Evolutionary conservation across 2,888 invertebrate species (phyloP).

Genomic region (Matsumyia berberina): DNA sequence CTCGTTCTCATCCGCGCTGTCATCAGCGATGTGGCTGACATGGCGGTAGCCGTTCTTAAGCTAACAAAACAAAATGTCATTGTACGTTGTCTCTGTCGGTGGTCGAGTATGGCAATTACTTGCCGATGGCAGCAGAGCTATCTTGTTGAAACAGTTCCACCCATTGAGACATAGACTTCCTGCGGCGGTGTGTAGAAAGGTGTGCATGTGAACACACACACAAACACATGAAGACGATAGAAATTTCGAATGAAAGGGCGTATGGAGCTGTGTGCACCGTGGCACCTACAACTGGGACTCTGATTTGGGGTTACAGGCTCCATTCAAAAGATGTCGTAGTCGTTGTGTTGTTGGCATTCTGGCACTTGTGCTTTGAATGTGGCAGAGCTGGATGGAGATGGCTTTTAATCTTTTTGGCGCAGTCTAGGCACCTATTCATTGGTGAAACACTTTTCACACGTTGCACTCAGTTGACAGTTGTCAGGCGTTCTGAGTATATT

Average conservation of each 20-base stretch:
- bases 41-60: constrained; percentile 21
- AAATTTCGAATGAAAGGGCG: constrained; percentile 24
- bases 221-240: background rate
- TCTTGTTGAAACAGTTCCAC: constrained; percentile 56
- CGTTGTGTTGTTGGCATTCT: constrained; percentile 31
- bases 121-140: constrained; percentile 25
- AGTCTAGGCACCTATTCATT: constrained; percentile 40
- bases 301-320: constrained; percentile 33
- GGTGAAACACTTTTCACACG: constrained; percentile 49
- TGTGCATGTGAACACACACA: background rate
- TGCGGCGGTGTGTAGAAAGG: constrained; percentile 55
- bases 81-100: constrained; percentile 27
- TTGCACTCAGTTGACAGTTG: constrained; percentile 21
- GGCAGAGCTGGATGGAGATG: constrained; percentile 28
- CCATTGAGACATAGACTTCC: constrained; percentile 71
- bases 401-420: constrained; percentile 48
- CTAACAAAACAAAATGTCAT: constrained; percentile 35
- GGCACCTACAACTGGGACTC: constrained; percentile 23
- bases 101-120: constrained; percentile 59
- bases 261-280: constrained; percentile 1
- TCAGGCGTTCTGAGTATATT: constrained; percentile 42
- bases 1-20: constrained; percentile 16
- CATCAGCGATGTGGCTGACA: constrained; percentile 36
- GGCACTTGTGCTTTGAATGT: constrained; percentile 17
- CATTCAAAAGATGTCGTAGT: constrained; percentile 14